Evolutionary conservation across 2,797 vertebrate species (phyloP), one percentile per base, ranked within the genome.

Genomic region (Melanotaenia maccullochi): DNA sequence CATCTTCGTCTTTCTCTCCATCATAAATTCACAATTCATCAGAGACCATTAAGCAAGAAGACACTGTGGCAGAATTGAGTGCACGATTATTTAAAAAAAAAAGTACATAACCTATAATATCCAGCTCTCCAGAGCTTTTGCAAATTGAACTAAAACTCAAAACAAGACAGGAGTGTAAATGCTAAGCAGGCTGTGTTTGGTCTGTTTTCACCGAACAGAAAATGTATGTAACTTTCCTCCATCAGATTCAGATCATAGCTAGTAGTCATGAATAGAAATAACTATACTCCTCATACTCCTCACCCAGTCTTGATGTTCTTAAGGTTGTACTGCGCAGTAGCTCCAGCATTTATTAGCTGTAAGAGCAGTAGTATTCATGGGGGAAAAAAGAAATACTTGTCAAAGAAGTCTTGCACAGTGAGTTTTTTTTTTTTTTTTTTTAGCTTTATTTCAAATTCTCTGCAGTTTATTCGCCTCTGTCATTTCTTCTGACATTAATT

Each of bases 61-160:
- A 68, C 62, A 47, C 76, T 57, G 67, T 73, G 78, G 77, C 70
- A 76, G 68, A 60, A 79, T 52, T 9, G 68, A 80, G 71, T 60
- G 79, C 28, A 35, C 24, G 22, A 52, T 38, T 12, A 38, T 30
- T 30, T 35, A 38, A 38, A 12, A 38, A 38, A 36, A 38, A 38
- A 38, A 38, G 36, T 3, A 11, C 81, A 79, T 68, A 82, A 78
- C 84, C 86, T 88, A 86, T 59, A 90, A 88, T 77, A 80, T 72
- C 69, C 79, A 85, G 51, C 75, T 85, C 88, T 87, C 82, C 33
- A 1, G 36, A 44, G 16, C 42, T 44, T 44, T 18, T 44, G 42
- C 79, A 75, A 79, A 79, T 5, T 54, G 59, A 88, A 87, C 89
- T 90, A 81, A 85, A 87, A 90, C 85, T 81, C 82, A 85, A 87